A percentile compares a stretch with the other conserved stretches of the same genome.
Evolutionary conservation across 2,888 invertebrate genomes (phyloP).

Genomic region (Panorpa germanica): DNA sequence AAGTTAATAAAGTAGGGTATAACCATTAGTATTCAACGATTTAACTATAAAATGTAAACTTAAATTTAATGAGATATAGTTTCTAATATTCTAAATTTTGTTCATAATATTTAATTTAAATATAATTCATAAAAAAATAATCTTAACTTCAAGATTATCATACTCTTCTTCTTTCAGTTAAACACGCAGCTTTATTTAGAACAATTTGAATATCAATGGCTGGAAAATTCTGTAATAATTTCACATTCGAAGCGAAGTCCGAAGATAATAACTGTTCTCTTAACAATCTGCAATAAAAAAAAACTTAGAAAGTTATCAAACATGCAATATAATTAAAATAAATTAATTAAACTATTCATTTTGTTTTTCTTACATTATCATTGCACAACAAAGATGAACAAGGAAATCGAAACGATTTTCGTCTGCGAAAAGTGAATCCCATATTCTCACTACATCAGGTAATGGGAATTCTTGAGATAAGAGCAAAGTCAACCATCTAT

Average conservation of each 20-base stretch:
- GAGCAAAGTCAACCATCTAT: constrained; percentile 84
- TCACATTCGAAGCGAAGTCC: constrained; percentile 89
- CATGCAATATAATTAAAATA: constrained; percentile 5
- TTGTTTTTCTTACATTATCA: constrained; percentile 67
- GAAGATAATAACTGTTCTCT: constrained; percentile 64
- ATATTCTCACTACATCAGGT: constrained; percentile 91
- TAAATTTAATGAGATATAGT: too few relatives aligned
- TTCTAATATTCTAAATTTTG: too few relatives aligned
- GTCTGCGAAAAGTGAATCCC: constrained; percentile 94
- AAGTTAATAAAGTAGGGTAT: too few relatives aligned
- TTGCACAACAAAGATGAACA: constrained; percentile 85
- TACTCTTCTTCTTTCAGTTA: too few relatives aligned
- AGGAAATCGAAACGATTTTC: constrained; percentile 77
- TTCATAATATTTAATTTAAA: too few relatives aligned
- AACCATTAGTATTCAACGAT: too few relatives aligned
- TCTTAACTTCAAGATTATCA: too few relatives aligned
- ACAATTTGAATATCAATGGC: constrained; percentile 74
- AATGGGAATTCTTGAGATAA: constrained; percentile 94
- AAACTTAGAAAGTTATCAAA: constrained; percentile 5
- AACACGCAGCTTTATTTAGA: constrained; percentile 48
- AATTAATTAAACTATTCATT: constrained; percentile 4
- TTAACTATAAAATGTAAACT: too few relatives aligned
- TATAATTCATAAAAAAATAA: too few relatives aligned
- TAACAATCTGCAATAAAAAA: constrained; percentile 41
- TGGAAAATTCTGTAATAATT: constrained; percentile 83